These are phyloP conservation scores for Mermis nigrescens DNA, from an alignment of 2,888 invertebrate species.

Conservation along the genomic window DNA sequence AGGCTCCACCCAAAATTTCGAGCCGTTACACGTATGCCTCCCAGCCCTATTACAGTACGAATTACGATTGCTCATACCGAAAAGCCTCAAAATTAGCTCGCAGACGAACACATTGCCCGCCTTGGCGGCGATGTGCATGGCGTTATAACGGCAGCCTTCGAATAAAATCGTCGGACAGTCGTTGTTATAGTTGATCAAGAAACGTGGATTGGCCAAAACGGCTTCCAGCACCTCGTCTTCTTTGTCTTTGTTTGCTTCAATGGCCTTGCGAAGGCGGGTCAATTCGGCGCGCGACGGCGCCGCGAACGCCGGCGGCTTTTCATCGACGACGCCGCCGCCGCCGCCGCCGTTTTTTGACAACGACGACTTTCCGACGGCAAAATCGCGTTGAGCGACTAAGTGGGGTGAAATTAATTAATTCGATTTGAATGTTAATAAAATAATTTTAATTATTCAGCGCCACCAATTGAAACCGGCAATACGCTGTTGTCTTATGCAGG, in stretches of 20 bases:
- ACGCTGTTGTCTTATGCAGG: no score
- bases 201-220: conserved; percentile 16
- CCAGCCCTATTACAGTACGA: no score
- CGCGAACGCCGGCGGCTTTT: conserved; percentile 6
- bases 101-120: conserved; percentile 13
- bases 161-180: conserved; percentile 16
- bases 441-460: no score
- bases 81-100: conserved; percentile 5
- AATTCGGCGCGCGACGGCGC: neutral
- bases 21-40: no score
- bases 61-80: no score
- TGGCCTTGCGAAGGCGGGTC: conserved; percentile 8
- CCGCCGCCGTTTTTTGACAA: no score
- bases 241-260: conserved; percentile 14
- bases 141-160: conserved; percentile 16
- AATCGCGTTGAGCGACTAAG: no score
- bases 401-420: no score
- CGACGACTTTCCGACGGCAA: no score
- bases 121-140: conserved; percentile 17
- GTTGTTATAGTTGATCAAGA: conserved; percentile 15
- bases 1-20: no score
- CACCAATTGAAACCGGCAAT: no score
- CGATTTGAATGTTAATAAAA: no score
- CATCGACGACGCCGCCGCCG: neutral
- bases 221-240: conserved; percentile 13